These are phyloP conservation scores for Acheta domesticus DNA, from an alignment of 2,888 invertebrate species.

Conservation along the genomic window DNA sequence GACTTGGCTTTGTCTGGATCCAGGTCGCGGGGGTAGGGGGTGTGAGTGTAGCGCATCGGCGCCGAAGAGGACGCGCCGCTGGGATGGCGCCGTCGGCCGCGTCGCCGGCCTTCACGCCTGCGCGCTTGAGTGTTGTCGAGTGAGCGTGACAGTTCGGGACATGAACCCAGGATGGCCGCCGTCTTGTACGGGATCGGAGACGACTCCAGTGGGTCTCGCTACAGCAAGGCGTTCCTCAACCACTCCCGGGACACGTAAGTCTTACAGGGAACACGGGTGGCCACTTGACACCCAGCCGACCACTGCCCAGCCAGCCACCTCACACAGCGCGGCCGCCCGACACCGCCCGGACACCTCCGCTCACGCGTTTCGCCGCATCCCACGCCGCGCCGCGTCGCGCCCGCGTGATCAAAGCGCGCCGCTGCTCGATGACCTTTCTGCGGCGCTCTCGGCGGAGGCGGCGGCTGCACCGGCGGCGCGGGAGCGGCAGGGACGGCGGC, in stretches of 20 bases:
- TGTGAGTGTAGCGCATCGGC: conserved; percentile 23
- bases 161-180: conserved; percentile 46
- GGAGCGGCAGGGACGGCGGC: conserved; percentile 31
- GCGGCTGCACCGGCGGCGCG: conserved; percentile 34
- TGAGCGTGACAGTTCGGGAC: neutral
- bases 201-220: conserved; percentile 55
- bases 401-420: neutral
- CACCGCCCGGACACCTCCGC: neutral
- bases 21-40: conserved; percentile 18
- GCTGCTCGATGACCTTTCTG: neutral
- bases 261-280: conserved; percentile 18
- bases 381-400: neutral
- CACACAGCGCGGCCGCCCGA: conserved; percentile 18
- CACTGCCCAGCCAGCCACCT: conserved; percentile 21
- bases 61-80: conserved; percentile 21
- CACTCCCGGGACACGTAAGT: conserved; percentile 18
- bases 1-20: conserved; percentile 18
- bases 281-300: conserved; percentile 2
- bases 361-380: neutral
- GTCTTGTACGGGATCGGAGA: conserved; percentile 76
- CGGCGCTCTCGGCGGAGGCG: neutral
- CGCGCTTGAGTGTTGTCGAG: conserved; percentile 12
- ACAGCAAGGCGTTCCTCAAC: conserved; percentile 37
- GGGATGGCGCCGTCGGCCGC: conserved; percentile 21
- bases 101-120: neutral